These are phyloP conservation scores for Hirtodrosophila confusa DNA, from an alignment of 2,888 invertebrate species.

Conservation along the genomic window DNA sequence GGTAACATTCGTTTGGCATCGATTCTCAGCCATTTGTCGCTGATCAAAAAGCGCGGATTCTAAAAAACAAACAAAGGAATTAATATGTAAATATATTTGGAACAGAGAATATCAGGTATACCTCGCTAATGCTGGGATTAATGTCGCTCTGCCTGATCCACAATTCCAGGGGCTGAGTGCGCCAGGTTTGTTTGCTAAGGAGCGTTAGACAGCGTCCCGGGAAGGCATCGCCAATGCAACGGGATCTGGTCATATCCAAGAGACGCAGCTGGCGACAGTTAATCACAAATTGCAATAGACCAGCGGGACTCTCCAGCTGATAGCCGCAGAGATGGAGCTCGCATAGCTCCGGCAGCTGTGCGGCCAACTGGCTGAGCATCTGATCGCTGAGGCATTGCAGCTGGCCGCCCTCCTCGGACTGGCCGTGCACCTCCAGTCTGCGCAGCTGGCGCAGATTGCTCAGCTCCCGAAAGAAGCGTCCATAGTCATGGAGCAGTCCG, in stretches of 20 bases:
- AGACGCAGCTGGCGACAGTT: conserved; percentile 66
- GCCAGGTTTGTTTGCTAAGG: conserved; percentile 70
- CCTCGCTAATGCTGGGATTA: conserved; percentile 33
- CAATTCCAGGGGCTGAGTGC: conserved; percentile 60
- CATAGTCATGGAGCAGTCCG: conserved; percentile 71
- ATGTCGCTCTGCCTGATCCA: conserved; percentile 74
- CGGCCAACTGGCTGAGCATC: conserved; percentile 58
- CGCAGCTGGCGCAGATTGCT: conserved; percentile 57
- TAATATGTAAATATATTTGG: neutral
- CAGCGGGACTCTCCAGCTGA: conserved; percentile 69
- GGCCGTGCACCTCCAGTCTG: conserved; percentile 57
- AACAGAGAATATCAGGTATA: neutral
- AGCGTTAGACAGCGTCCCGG: conserved; percentile 59
- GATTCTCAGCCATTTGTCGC: conserved; percentile 55
- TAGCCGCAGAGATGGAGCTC: conserved; percentile 73
- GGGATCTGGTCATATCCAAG: conserved; percentile 62
- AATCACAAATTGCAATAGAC: conserved; percentile 63
- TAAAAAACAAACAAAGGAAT: conserved; percentile 19
- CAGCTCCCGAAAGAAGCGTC: conserved; percentile 67
- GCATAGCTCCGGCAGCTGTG: conserved; percentile 52
- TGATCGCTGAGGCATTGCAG: conserved; percentile 65
- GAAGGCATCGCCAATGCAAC: conserved; percentile 57
- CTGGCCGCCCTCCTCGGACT: conserved; percentile 39
- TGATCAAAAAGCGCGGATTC: conserved; percentile 57
- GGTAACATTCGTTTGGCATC: conserved; percentile 53